These are phyloP conservation scores for Cydia fagiglandana DNA, from an alignment of 1,140 invertebrate species.

Conservation along the genomic window DNA sequence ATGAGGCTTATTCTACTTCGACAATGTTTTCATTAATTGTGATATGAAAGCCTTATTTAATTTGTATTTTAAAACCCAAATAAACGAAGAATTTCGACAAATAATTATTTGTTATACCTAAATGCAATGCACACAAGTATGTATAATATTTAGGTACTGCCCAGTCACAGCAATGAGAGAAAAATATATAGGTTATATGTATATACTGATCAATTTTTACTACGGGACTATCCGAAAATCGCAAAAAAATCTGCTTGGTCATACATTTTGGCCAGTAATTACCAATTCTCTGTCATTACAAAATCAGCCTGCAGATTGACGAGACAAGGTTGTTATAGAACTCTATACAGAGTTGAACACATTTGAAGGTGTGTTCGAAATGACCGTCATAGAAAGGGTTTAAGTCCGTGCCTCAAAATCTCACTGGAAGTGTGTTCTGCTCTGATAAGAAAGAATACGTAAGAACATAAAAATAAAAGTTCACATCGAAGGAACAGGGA, in stretches of 20 bases:
- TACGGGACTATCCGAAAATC: too few species aligned
- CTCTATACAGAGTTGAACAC: too few species aligned
- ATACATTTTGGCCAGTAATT: too few species aligned
- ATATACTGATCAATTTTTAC: too few species aligned
- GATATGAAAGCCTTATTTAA: neutral
- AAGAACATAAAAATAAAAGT: conserved; percentile 79
- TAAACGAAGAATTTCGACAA: neutral
- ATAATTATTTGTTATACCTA: neutral
- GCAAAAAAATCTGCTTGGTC: too few species aligned
- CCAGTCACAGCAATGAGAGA: too few species aligned
- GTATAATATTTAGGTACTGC: too few species aligned
- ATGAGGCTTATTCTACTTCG: neutral
- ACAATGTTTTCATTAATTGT: neutral
- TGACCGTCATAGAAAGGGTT: conserved; percentile 47
- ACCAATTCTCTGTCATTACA: too few species aligned
- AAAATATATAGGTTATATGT: too few species aligned
- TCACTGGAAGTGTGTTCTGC: conserved; percentile 67
- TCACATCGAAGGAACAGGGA: conserved; percentile 75
- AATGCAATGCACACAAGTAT: too few species aligned
- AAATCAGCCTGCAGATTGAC: too few species aligned
- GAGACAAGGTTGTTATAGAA: too few species aligned
- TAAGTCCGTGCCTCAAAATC: conserved; percentile 68
- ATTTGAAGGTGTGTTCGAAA: neutral
- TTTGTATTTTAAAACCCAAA: neutral
- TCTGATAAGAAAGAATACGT: conserved; percentile 78